These are phyloP conservation scores for Lycopodina hypogea DNA, from an alignment of 37 sponge, comb jelly and placozoan genomes.

Conservation along the genomic window DNA sequence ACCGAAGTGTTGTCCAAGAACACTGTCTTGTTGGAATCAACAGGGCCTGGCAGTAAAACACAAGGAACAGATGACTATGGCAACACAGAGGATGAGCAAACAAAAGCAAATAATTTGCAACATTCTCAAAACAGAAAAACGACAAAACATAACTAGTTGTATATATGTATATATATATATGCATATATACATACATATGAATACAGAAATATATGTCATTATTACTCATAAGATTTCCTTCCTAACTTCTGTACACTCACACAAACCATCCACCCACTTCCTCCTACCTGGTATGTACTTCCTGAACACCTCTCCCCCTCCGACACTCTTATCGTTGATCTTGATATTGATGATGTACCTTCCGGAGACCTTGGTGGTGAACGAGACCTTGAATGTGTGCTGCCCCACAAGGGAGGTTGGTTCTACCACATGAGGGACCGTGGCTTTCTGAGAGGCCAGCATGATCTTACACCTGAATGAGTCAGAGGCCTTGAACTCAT, in stretches of 20 bases:
- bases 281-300: constrained; percentile 44
- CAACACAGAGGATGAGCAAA: background rate
- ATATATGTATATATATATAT: too few species aligned
- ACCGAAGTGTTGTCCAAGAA: constrained; percentile 47
- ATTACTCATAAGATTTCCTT: too few species aligned
- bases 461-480: constrained; percentile 20
- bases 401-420: constrained; percentile 41
- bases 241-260: too few species aligned
- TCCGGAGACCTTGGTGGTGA: constrained; percentile 52
- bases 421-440: constrained; percentile 61
- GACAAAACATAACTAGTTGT: too few species aligned
- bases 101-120: background rate
- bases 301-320: constrained; percentile 21
- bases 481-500: constrained; percentile 54
- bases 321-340: constrained; percentile 32
- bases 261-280: too few species aligned
- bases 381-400: constrained; percentile 50
- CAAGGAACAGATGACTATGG: background rate
- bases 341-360: constrained; percentile 38
- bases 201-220: too few species aligned
- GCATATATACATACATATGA: too few species aligned
- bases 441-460: background rate
- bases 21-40: constrained; percentile 57
- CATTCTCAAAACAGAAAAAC: too few species aligned
- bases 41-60: constrained; percentile 33